These are phyloP conservation scores for Thalpophila matura DNA, from an alignment of 2,888 invertebrate species.

Conservation along the genomic window DNA sequence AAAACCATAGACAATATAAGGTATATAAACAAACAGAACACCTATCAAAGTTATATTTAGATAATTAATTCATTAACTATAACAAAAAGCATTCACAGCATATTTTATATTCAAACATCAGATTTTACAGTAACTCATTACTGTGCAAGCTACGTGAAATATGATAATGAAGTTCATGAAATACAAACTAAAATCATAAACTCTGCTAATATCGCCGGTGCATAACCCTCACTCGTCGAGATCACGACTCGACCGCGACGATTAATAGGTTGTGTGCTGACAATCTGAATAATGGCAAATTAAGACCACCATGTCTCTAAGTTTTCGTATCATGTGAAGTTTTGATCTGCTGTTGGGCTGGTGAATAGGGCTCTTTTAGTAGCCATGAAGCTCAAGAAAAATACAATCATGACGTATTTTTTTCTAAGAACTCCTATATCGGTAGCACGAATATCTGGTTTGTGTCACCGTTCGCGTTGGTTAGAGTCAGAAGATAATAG, in stretches of 20 bases:
- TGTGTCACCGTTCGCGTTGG: too few species aligned
- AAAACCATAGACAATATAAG: too few species aligned
- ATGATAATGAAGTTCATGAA: constrained; percentile 23
- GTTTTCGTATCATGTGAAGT: neutral
- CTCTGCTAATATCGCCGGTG: constrained; percentile 25
- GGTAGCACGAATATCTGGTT: too few species aligned
- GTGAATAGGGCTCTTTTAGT: too few species aligned
- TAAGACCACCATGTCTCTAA: constrained; percentile 15
- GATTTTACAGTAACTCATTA: neutral
- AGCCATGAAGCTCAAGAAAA: too few species aligned
- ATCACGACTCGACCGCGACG: constrained; percentile 20
- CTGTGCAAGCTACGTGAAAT: neutral
- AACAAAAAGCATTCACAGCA: constrained; percentile 1
- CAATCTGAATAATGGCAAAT: constrained; percentile 22
- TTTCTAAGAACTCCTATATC: too few species aligned
- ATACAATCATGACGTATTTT: too few species aligned
- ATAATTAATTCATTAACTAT: too few species aligned
- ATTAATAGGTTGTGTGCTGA: constrained; percentile 35
- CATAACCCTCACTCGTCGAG: constrained; percentile 33
- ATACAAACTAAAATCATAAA: constrained; percentile 52
- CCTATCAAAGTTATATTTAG: too few species aligned
- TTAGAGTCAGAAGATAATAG: too few species aligned
- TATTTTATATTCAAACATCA: neutral
- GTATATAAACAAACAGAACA: too few species aligned
- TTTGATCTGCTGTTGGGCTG: neutral